phyloP scores from a whole-genome alignment of 37 sponge, comb jelly and placozoan genomes.

The Chondrilla cf. caribensis region DNA sequence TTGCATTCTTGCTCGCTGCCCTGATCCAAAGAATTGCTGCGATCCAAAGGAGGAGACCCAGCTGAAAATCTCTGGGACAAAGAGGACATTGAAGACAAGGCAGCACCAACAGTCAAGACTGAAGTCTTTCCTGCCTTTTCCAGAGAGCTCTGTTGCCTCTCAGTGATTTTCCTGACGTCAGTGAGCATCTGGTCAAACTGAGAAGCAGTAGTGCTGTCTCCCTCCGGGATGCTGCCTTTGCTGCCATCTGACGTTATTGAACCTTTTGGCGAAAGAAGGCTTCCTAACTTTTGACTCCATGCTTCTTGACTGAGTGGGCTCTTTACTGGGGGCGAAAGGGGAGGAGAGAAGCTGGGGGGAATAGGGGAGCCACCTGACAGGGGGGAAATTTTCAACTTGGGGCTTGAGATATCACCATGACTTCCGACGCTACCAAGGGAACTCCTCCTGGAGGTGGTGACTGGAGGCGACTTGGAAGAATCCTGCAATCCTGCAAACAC shows the following conservation, averaged over 20 bases:
- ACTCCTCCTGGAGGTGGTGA: neutral
- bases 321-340: neutral
- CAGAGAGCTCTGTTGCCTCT: neutral
- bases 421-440: neutral
- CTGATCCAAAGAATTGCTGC: neutral
- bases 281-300: neutral
- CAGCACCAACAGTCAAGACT: constrained; percentile 11
- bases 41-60: neutral
- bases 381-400: constrained; percentile 25
- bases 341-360: constrained; percentile 25
- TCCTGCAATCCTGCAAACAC: too few relatives aligned
- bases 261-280: neutral
- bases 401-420: neutral
- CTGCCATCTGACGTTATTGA: neutral
- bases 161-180: neutral
- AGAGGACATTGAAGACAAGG: neutral
- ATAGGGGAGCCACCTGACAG: neutral
- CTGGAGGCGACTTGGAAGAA: neutral
- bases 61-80: neutral
- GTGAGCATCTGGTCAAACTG: neutral
- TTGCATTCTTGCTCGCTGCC: neutral
- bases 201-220: neutral
- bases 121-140: neutral
- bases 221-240: neutral
- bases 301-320: neutral